Percentiles rank a stretch among this genome's conserved stretches.
Conservation (phyloP, 2,797 vertebrate genomes). For the Buphagus erythrorhynchus region DNA sequence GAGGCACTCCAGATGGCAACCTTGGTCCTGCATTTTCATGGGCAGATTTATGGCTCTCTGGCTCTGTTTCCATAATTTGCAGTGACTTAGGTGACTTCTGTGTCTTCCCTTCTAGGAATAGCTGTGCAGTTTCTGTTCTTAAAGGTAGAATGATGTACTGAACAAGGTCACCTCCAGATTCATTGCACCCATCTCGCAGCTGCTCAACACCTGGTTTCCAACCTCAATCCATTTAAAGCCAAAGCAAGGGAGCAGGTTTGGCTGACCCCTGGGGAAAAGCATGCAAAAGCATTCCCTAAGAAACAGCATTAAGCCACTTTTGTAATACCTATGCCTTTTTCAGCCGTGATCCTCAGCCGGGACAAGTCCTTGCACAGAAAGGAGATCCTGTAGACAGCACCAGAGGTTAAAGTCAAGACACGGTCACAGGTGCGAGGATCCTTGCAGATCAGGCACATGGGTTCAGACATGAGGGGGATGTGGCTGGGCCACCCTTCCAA, state of each 20-base stretch:
- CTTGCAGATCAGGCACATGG: slow-evolving; percentile 74
- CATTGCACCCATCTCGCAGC: not conserved
- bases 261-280: not conserved
- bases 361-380: slow-evolving; percentile 77
- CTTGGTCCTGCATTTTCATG: not conserved
- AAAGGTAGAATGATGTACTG: not conserved
- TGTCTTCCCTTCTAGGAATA: not conserved
- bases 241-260: not conserved
- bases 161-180: not conserved
- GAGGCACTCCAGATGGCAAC: not conserved
- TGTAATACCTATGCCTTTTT: slow-evolving; percentile 74
- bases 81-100: not conserved
- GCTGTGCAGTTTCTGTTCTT: not conserved
- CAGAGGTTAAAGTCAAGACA: slow-evolving; percentile 61
- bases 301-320: not conserved
- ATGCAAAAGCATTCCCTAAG: not conserved
- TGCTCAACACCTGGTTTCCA: not conserved
- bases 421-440: slow-evolving; percentile 62
- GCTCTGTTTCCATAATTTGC: not conserved
- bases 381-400: slow-evolving; percentile 62
- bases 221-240: not conserved
- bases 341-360: slow-evolving; percentile 68
- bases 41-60: not conserved
- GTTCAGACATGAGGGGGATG: not conserved
- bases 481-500: not conserved